Percentiles rank a stretch among this genome's conserved stretches.
Evolutionary conservation across 64 coral and sea anemone genomes (phyloP).

Genomic region (Porites australiensis): DNA sequence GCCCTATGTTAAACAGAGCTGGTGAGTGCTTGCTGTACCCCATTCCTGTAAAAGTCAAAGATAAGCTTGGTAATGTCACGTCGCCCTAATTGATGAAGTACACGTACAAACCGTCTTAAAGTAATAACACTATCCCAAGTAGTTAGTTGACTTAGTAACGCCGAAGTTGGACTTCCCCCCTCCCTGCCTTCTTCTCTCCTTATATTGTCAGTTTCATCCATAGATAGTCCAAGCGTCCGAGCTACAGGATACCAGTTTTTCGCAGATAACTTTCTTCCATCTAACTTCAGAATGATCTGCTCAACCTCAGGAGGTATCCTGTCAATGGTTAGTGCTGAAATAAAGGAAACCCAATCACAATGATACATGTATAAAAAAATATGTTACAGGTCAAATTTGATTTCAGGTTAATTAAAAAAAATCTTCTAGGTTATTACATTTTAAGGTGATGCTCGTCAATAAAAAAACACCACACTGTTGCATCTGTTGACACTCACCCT

Average conservation of each 20-base stretch:
- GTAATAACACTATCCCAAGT: not conserved
- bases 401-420: too few relatives aligned
- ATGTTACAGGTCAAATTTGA: too few relatives aligned
- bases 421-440: too few relatives aligned
- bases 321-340: not conserved
- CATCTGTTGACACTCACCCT: too few relatives aligned
- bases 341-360: not conserved
- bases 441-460: too few relatives aligned
- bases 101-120: not conserved
- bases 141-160: not conserved
- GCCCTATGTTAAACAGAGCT: too few relatives aligned
- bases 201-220: not conserved
- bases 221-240: not conserved
- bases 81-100: not conserved
- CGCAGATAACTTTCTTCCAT: not conserved
- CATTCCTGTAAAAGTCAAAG: not conserved
- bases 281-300: not conserved
- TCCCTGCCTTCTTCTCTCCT: not conserved
- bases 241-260: constrained; percentile 28
- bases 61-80: not conserved
- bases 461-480: too few relatives aligned
- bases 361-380: too few relatives aligned
- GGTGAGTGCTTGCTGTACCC: not conserved
- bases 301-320: not conserved
- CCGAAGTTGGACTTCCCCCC: not conserved